Evolutionary conservation across 2,113 vertebrate species (phyloP).

Genomic region (Calyptommatus sinebrachiatus): DNA sequence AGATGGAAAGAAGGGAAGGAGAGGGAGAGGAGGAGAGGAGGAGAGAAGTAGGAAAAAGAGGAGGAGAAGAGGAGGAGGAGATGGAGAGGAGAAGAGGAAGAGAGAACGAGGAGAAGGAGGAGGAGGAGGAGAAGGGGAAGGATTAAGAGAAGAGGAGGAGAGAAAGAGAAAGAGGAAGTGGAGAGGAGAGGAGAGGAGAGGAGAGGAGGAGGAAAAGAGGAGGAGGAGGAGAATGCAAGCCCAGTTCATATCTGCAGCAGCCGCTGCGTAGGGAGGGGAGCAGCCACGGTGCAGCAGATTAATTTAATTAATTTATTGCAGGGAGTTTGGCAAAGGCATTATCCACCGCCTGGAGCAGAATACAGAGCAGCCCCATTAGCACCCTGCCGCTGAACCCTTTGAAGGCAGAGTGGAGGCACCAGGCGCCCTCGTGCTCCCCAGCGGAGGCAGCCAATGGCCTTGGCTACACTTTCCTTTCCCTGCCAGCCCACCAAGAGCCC

Average conservation of each 20-base stretch:
- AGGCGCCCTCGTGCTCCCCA: constrained; percentile 55
- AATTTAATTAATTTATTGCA: constrained; percentile 70
- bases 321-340: constrained; percentile 64
- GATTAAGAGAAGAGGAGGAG: no score
- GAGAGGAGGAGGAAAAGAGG: no score
- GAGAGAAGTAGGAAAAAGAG: no score
- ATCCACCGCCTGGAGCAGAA: constrained; percentile 58
- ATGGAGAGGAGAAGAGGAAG: no score
- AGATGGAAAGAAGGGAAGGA: no score
- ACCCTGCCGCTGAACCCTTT: constrained; percentile 66
- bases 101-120: no score
- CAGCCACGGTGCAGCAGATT: constrained; percentile 59
- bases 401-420: constrained; percentile 48
- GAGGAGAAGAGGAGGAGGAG: no score
- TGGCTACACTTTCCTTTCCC: constrained; percentile 59
- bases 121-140: no score
- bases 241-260: constrained; percentile 54
- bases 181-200: no score
- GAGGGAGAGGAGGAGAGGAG: no score
- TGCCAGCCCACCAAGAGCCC: constrained; percentile 30
- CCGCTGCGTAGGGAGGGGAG: constrained; percentile 57
- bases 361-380: constrained; percentile 71
- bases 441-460: constrained; percentile 58
- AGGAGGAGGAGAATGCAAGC: constrained; percentile 12
- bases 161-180: no score